Conservation (phyloP, 92 coral and sea anemone species). For the Virgularia gustaviana region DNA sequence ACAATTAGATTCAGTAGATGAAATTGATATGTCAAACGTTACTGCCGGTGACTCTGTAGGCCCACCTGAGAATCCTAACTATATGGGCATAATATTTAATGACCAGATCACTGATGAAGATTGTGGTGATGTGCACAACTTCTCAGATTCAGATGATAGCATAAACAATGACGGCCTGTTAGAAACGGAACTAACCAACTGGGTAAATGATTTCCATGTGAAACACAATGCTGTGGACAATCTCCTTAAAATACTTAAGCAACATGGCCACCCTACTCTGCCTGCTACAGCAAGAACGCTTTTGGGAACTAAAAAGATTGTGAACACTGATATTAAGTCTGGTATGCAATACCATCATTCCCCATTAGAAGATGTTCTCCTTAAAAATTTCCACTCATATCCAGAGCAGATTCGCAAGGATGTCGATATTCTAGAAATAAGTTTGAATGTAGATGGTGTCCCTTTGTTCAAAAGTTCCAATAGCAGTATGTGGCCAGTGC, state of each 20-base stretch:
- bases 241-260: not conserved
- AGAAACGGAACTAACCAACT: not conserved
- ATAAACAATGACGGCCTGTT: too few relatives aligned
- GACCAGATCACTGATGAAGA: too few relatives aligned
- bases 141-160: not conserved
- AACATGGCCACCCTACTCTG: not conserved
- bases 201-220: not conserved
- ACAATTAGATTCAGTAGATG: too few relatives aligned
- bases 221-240: slow-evolving; percentile 2
- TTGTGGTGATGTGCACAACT: too few relatives aligned
- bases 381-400: slow-evolving; percentile 1
- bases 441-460: not conserved
- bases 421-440: not conserved
- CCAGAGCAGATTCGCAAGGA: not conserved
- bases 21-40: too few relatives aligned
- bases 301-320: not conserved
- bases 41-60: too few relatives aligned
- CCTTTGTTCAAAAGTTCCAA: slow-evolving; percentile 2
- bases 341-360: not conserved
- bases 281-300: not conserved
- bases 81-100: too few relatives aligned
- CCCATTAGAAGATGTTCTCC: not conserved
- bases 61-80: too few relatives aligned
- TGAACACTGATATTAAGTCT: not conserved
- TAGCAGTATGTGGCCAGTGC: not conserved